Evolutionary conservation across 2,888 invertebrate species (phyloP).

Genomic region (Netelia virgata): DNA sequence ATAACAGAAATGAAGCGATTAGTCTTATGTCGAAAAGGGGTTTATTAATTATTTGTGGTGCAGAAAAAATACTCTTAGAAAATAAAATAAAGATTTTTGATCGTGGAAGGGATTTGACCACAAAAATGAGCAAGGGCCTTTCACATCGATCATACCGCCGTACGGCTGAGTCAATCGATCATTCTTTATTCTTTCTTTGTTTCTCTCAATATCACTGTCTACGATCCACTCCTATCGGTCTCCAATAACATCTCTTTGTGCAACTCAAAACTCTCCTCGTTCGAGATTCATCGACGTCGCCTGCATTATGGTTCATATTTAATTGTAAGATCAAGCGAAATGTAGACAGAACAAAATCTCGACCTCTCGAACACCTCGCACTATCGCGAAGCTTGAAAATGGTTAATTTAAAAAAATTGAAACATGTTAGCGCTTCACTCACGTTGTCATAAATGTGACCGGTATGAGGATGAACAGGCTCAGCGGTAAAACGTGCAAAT

Average conservation of each 20-base stretch:
- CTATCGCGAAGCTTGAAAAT: neutral
- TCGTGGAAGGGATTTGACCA: neutral
- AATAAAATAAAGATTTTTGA: neutral
- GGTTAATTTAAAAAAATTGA: neutral
- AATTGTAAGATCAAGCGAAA: neutral
- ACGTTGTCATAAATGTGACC: conserved; percentile 83
- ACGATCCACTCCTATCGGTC: conserved; percentile 25
- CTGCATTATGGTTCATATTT: neutral
- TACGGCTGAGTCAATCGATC: conserved; percentile 20
- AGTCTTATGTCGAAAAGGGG: too few relatives aligned
- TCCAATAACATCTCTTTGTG: conserved; percentile 66
- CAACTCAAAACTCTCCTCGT: conserved; percentile 59
- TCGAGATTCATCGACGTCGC: conserved; percentile 22
- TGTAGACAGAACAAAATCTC: neutral
- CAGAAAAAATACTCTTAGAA: too few relatives aligned
- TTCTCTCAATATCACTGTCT: conserved; percentile 39
- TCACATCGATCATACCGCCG: neutral
- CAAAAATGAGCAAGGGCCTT: neutral
- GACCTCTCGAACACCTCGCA: neutral
- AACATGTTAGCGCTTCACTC: conserved; percentile 73
- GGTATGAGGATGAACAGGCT: conserved; percentile 83
- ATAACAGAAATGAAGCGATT: too few relatives aligned
- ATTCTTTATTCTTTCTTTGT: conserved; percentile 39
- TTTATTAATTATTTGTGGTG: too few relatives aligned
- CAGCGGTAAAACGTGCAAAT: conserved; percentile 82